Base-by-base conservation (phyloP, 2,113 vertebrate species). In the Dipodomys stephensi region DNA sequence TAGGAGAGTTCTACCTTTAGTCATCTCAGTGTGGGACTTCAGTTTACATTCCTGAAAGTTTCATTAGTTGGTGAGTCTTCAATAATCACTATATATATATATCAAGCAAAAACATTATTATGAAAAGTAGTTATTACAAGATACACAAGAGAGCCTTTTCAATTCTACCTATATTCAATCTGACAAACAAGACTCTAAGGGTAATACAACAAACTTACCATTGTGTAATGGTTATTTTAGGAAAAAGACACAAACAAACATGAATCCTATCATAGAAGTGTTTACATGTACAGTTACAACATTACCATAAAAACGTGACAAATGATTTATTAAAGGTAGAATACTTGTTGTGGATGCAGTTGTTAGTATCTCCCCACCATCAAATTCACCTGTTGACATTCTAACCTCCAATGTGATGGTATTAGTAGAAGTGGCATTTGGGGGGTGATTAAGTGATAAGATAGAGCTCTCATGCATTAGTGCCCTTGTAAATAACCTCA, bases 71-170 rank as follows among this genome's bases (percentile, higher is more conserved):
- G 8, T 92, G 57, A 90, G 39, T 82, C 65, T 32, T 78, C 23
- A 68, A 72, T 62, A 81, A 22, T 76, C 76, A 81, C 9, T 27
- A 62, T 92, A 57, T 88, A 60, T 25, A 85, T 73, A 67, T 92
- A 57, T 88, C 67, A 94, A 9, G 82, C 85, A n/a, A n/a, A 94
- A 94, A 65, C 86, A 78, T 91, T 87, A 64, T 78, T 82, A 96
- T 53, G 68, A 69, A n/a, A 77, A 44, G 13, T 76, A 94, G 92
- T 53, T 8, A 9, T 35, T 84, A 44, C 65, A 64, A 11, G 25
- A 73, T 92, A 91, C 28, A 92, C 39, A 85, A 78, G 60, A 91
- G 49, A 60, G 23, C 19, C 35, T 93, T 93, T 82, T 28, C n/a
- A 49, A 22, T 76, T 5, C n/a, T 23, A 78, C 23, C 27, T 65